phyloP scores from a whole-genome alignment of 2,113 vertebrate genomes.

The Dissostichus mawsoni region DNA sequence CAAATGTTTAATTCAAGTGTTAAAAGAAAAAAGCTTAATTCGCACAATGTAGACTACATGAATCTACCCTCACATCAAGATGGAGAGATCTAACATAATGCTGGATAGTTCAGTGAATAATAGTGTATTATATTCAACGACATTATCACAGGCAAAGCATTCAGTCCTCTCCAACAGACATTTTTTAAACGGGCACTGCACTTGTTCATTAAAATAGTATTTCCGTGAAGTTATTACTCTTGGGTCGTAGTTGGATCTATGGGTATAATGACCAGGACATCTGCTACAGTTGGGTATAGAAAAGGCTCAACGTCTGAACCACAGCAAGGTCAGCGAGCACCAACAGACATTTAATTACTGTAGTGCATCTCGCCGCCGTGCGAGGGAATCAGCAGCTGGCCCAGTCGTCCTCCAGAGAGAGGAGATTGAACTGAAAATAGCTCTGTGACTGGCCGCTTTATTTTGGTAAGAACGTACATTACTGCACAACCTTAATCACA shows the following conservation, averaged over 20 bases:
- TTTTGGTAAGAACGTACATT: conserved; percentile 63
- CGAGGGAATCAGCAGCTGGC: conserved; percentile 67
- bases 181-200: too few species aligned
- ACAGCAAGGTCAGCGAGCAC: conserved; percentile 69
- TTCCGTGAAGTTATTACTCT: conserved; percentile 18
- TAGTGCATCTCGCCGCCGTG: conserved; percentile 57
- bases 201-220: conserved; percentile 9
- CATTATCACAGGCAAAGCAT: too few species aligned
- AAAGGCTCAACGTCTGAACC: conserved; percentile 43
- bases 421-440: conserved; percentile 68
- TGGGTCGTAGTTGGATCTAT: conserved; percentile 7
- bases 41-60: too few species aligned
- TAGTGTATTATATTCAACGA: too few species aligned
- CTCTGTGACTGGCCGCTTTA: conserved; percentile 63
- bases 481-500: conserved; percentile 59
- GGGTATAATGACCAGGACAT: conserved; percentile 47
- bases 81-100: too few species aligned
- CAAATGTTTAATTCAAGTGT: too few species aligned
- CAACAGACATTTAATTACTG: conserved; percentile 72
- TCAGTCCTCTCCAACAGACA: too few species aligned
- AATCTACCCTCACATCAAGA: too few species aligned
- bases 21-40: too few species aligned
- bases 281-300: conserved; percentile 40
- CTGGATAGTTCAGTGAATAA: too few species aligned
- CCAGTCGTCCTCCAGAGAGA: conserved; percentile 55